Evolutionary conservation across 2,113 vertebrate species (phyloP).

Genomic region (Rhinopomastus cyanomelas): DNA sequence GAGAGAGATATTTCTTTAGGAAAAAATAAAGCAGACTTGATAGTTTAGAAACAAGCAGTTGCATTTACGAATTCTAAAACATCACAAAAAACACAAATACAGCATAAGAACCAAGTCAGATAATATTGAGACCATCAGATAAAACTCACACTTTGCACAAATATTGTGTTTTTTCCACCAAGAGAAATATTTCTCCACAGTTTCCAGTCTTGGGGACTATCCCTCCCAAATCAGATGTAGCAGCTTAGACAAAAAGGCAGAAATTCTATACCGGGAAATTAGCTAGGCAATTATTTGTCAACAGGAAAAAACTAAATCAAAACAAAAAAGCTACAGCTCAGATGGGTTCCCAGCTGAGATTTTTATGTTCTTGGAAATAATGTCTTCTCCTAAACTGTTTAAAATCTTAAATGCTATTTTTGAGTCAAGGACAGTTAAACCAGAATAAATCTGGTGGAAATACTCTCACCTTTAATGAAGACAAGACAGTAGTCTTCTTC

Average conservation of each 20-base stretch:
- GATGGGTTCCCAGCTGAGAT: not conserved
- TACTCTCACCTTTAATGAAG: constrained; percentile 25
- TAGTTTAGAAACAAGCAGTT: not conserved
- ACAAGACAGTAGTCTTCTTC: not conserved
- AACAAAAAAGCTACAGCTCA: not conserved
- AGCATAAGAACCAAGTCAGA: not conserved
- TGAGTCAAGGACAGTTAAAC: constrained; percentile 34
- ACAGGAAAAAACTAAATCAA: too few relatives aligned
- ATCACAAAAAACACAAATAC: not conserved
- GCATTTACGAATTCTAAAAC: not conserved
- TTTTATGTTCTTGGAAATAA: constrained; percentile 18
- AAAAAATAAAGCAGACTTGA: not conserved
- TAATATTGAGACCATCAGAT: not conserved
- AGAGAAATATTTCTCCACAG: not conserved
- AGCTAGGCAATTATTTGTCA: constrained; percentile 25
- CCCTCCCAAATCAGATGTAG: not conserved
- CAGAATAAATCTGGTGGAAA: constrained; percentile 1
- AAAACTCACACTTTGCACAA: not conserved
- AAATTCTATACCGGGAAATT: constrained; percentile 1
- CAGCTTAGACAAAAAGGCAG: not conserved
- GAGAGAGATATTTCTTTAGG: not conserved
- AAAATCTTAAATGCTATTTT: constrained; percentile 24
- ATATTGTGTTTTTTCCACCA: not conserved
- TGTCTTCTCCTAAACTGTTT: not conserved
- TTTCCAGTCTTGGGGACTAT: not conserved